Conservation (phyloP, 1,140 invertebrate genomes). For the Drosophila azteca region DNA sequence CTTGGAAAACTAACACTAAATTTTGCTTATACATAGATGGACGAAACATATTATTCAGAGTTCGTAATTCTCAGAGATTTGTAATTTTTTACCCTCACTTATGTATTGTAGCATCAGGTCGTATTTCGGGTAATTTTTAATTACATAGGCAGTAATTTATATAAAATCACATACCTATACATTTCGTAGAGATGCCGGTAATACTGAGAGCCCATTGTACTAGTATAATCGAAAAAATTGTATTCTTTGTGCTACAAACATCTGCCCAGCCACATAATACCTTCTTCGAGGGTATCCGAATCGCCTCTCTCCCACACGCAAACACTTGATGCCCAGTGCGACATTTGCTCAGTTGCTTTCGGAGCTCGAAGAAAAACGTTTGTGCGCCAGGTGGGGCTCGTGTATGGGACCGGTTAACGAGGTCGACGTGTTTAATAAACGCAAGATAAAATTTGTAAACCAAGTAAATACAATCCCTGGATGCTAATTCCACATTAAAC, state of each 20-base stretch:
- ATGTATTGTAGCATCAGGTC: too few relatives aligned
- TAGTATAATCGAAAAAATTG: not conserved
- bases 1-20: too few relatives aligned
- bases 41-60: too few relatives aligned
- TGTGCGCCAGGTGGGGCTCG: slow-evolving; percentile 20
- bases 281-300: slow-evolving; percentile 5
- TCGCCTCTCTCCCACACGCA: slow-evolving; percentile 17
- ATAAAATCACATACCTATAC: too few relatives aligned
- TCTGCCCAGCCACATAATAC: too few relatives aligned
- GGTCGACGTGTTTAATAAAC: slow-evolving; percentile 50
- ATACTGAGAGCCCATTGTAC: not conserved
- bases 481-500: slow-evolving; percentile 2
- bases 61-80: too few relatives aligned
- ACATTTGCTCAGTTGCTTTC: slow-evolving; percentile 35
- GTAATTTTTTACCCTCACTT: too few relatives aligned
- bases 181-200: too few relatives aligned
- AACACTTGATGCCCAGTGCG: slow-evolving; percentile 41
- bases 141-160: too few relatives aligned
- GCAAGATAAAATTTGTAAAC: slow-evolving; percentile 39
- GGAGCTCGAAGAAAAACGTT: slow-evolving; percentile 40
- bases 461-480: slow-evolving; percentile 37
- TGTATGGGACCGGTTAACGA: slow-evolving; percentile 53
- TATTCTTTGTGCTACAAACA: too few relatives aligned
- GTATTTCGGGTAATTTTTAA: too few relatives aligned
- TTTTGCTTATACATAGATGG: too few relatives aligned